phyloP scores from a whole-genome alignment of 2,888 invertebrate genomes.

The Notodonta ziczac region DNA sequence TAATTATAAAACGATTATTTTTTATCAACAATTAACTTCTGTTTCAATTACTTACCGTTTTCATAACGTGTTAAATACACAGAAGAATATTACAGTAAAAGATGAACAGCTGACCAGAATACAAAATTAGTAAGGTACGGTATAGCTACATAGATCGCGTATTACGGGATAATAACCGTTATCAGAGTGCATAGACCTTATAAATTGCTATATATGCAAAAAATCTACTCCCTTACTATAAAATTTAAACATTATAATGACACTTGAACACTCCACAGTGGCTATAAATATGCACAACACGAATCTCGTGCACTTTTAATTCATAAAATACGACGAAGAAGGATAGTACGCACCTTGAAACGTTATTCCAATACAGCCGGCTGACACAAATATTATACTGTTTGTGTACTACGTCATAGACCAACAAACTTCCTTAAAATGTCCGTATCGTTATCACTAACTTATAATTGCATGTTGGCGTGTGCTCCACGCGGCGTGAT shows the following conservation, averaged over 20 bases:
- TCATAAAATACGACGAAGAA: not conserved
- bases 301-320: not conserved
- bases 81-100: too few relatives aligned
- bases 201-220: not conserved
- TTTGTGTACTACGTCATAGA: slow-evolving; percentile 27
- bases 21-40: not conserved
- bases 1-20: not conserved
- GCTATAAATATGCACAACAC: slow-evolving; percentile 2
- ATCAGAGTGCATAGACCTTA: slow-evolving; percentile 6
- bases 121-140: too few relatives aligned
- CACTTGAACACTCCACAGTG: too few relatives aligned
- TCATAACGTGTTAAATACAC: too few relatives aligned
- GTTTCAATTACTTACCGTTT: not conserved
- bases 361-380: slow-evolving; percentile 10
- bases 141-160: too few relatives aligned
- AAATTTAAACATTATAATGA: too few relatives aligned
- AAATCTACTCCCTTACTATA: too few relatives aligned
- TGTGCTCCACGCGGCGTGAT: slow-evolving; percentile 31
- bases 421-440: slow-evolving; percentile 17
- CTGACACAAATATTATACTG: slow-evolving; percentile 14
- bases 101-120: too few relatives aligned
- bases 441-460: slow-evolving; percentile 30
- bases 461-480: slow-evolving; percentile 25
- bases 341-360: slow-evolving; percentile 31
- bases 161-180: slow-evolving; percentile 6